phyloP scores from a whole-genome alignment of 2,113 vertebrate species.

The Lagenorhynchus albirostris region DNA sequence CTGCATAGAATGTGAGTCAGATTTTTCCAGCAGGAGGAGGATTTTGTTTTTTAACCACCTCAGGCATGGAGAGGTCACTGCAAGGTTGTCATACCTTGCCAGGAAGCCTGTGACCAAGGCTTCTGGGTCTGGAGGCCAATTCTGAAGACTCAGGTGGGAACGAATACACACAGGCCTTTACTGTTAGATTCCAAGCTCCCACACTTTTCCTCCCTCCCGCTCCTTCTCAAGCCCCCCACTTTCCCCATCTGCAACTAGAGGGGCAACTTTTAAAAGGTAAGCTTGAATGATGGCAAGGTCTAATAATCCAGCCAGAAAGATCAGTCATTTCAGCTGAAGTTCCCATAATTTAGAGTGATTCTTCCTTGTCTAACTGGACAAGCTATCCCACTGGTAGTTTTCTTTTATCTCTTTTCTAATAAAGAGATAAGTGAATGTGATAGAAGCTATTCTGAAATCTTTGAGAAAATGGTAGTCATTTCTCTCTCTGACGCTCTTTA shows the following conservation, averaged over 20 bases:
- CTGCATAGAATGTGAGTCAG: not conserved
- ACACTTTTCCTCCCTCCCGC: not conserved
- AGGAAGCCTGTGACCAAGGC: not conserved
- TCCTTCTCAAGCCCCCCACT: not conserved
- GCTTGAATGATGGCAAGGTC: not conserved
- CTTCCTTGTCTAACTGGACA: not conserved
- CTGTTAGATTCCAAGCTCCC: not conserved
- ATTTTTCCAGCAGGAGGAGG: not conserved
- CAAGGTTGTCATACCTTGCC: not conserved
- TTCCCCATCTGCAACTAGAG: not conserved
- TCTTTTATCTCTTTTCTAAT: not conserved
- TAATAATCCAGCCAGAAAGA: not conserved
- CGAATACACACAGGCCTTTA: rapidly evolving
- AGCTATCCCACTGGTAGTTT: not conserved
- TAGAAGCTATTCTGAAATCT: not conserved
- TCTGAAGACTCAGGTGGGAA: not conserved
- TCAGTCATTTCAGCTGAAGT: not conserved
- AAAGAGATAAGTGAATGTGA: not conserved
- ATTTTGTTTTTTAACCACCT: not conserved
- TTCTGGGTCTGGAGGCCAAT: not conserved
- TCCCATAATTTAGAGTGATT: not conserved
- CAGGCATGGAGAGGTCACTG: not conserved
- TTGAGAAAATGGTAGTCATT: not conserved
- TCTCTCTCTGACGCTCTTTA: not conserved
- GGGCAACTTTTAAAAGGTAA: not conserved